Percentiles rank a stretch among this genome's conserved stretches.
Evolutionary conservation across 92 coral and sea anemone species (phyloP).

Genomic region (Desmophyllum pertusum): DNA sequence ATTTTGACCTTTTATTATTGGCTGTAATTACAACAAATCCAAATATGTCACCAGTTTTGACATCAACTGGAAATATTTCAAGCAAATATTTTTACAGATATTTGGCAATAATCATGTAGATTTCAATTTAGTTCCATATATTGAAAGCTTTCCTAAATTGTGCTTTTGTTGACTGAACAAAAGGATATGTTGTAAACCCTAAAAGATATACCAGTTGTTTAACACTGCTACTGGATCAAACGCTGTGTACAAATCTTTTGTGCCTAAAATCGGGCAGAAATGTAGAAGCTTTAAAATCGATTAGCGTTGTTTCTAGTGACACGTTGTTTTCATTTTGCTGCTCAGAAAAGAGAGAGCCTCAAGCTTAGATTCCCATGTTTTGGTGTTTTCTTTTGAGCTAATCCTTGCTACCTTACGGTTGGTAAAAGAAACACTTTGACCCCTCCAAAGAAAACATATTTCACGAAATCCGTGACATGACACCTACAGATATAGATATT

Average conservation of each 20-base stretch:
- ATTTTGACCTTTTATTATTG: neutral
- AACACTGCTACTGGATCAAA: neutral
- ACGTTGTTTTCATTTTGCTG: neutral
- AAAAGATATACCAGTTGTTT: no score
- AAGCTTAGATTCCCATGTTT: neutral
- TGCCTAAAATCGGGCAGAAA: neutral
- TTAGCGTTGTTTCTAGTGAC: neutral
- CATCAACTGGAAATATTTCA: conserved; percentile 8
- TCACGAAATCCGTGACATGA: neutral
- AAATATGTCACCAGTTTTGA: conserved; percentile 16
- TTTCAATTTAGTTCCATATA: neutral
- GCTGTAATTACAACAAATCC: neutral
- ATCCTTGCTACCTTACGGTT: neutral
- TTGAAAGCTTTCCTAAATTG: neutral
- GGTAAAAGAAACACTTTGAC: neutral
- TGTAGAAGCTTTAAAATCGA: neutral
- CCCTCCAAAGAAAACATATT: neutral
- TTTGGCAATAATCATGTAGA: neutral
- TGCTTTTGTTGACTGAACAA: neutral
- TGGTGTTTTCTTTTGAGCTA: neutral
- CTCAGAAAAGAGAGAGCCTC: neutral
- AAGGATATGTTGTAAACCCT: neutral
- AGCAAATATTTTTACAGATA: conserved; percentile 14
- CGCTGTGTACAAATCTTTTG: neutral
- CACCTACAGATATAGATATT: no score